Evolutionary conservation across 1,140 invertebrate genomes (phyloP).

Genomic region (Uloborus diversus): DNA sequence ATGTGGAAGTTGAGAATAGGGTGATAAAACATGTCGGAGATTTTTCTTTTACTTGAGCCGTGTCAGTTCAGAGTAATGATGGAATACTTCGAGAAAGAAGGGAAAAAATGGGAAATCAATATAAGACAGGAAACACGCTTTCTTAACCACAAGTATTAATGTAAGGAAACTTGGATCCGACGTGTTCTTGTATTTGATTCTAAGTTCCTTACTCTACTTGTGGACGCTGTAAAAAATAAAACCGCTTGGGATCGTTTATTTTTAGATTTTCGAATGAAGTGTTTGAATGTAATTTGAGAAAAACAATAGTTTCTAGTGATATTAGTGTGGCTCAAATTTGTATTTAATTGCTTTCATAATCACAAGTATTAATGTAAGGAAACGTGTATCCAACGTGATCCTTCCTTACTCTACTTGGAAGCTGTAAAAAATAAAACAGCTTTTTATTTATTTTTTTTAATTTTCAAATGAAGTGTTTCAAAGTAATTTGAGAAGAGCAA

Average conservation of each 20-base stretch:
- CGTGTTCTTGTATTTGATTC: constrained; percentile 13
- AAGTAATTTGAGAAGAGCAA: no score
- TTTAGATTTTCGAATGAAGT: neutral
- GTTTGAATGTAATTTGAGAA: no score
- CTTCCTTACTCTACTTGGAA: no score
- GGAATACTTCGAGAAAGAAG: constrained; percentile 18
- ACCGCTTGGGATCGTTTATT: neutral
- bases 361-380: no score
- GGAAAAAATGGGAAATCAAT: constrained; percentile 48
- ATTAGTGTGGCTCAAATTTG: no score
- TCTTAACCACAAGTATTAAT: constrained; percentile 17
- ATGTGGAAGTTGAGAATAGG: constrained; percentile 39
- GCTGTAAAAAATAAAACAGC: no score
- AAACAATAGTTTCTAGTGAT: no score
- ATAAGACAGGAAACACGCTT: constrained; percentile 14
- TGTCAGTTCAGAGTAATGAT: constrained; percentile 50
- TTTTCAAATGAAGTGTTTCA: no score
- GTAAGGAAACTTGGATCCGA: constrained; percentile 16
- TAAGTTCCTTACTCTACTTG: constrained; percentile 6
- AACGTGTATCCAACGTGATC: no score
- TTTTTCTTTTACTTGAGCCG: constrained; percentile 41
- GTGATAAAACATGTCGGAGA: constrained; percentile 41
- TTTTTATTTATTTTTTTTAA: no score
- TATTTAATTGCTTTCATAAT: no score
- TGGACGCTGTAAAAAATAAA: neutral